These are phyloP conservation scores for Enoplosus armatus DNA, from an alignment of 2,797 vertebrate genomes.

Conservation along the genomic window DNA sequence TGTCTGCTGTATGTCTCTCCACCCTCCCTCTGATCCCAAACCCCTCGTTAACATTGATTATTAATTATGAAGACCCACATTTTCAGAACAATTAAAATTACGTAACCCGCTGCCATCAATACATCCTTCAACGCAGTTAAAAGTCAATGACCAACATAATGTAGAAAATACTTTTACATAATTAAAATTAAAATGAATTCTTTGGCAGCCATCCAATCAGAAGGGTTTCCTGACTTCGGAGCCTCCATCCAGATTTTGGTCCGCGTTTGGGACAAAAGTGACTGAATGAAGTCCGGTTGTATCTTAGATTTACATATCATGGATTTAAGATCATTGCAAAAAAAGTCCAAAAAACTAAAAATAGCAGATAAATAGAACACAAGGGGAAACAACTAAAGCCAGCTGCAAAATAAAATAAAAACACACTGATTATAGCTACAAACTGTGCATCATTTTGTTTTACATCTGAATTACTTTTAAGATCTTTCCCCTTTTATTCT, in stretches of 20 bases:
- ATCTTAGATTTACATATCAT: background rate
- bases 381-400: background rate
- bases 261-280: background rate
- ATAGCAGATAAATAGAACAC: background rate
- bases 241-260: background rate
- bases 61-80: background rate
- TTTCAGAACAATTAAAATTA: background rate
- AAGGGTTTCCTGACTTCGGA: too few species aligned
- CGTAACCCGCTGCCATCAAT: background rate
- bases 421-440: too few species aligned
- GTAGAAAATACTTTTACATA: background rate
- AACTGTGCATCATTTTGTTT: too few species aligned
- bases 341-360: too few species aligned
- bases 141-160: background rate
- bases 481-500: too few species aligned
- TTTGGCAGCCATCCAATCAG: background rate
- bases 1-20: background rate
- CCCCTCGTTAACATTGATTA: background rate
- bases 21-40: conserved; percentile 10
- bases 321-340: background rate
- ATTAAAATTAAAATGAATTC: too few species aligned
- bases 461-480: background rate
- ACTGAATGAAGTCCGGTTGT: background rate
- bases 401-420: background rate
- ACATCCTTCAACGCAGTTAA: background rate